Base-by-base conservation (phyloP, 2,113 vertebrate genomes). In the Octodon degus region DNA sequence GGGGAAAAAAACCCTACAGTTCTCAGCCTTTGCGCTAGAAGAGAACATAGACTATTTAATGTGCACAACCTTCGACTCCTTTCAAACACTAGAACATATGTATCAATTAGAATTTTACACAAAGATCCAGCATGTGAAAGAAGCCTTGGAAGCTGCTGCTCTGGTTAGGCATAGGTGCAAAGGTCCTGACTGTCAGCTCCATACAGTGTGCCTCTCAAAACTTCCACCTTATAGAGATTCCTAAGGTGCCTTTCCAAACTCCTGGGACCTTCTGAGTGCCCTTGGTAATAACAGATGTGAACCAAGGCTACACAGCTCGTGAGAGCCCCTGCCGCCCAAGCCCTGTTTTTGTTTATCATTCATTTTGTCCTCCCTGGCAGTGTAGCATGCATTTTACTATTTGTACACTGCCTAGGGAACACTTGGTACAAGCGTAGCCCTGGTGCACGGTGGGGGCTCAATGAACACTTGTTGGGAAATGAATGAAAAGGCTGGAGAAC, bases 1-100 rank as follows among this genome's bases (percentile, higher is more conserved):
- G 86, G 50, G 11, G 11, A 55, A 93, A 86, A 93, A 72, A 96
- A 93, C 5, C 24, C n/a, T 86, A 63, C 17, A 34, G 19, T 87
- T 84, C n/a, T 67, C 76, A 37, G 16, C n/a, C 58, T 89, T 89
- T 81, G 32, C 34, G 40, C 47, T 17, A 84, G 40, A 47, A 43
- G 65, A 81, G 37, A 90, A 92, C 6, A 2, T 63, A 79, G 14
- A 79, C 37, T 7, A 40, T 58, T 86, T 27, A 65, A 25, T 86
- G 37, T 2, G 32, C 19, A 89, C 5, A 47, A 16, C 22, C 63
- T 82, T 25, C 16, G 79, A 53, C 4, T 82, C 60, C 83, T 86
- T 87, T 30, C 3, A 80, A 55, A 80, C 14, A 95, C 8, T 55
- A 83, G 85, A 72, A 58, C 4, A 53, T 86, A 60, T 89, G 60